Conservation (phyloP, 2,797 vertebrate genomes). For the Acanthurus tractus region DNA sequence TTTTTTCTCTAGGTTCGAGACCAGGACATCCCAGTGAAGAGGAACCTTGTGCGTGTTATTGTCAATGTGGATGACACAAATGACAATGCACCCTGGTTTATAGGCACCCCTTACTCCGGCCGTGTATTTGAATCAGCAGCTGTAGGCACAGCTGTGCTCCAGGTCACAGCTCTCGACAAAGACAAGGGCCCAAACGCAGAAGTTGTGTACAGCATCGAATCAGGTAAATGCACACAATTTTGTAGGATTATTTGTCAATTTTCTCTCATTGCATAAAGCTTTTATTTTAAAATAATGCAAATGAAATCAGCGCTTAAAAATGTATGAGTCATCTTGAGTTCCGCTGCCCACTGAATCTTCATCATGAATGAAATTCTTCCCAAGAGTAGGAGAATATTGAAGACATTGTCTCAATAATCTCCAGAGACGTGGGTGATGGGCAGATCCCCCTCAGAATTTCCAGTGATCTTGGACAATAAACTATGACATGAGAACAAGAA, state of each 20-base stretch:
- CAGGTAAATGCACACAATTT: conserved; percentile 85
- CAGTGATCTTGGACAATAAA: conserved; percentile 80
- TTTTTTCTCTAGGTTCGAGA: conserved; percentile 90
- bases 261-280: conserved; percentile 36
- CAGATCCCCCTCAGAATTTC: conserved; percentile 79
- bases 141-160: conserved; percentile 91
- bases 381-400: conserved; percentile 66
- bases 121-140: conserved; percentile 94
- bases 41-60: conserved; percentile 93
- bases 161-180: conserved; percentile 95
- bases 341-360: conserved; percentile 69
- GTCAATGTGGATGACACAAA: conserved; percentile 94
- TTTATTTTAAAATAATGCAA: conserved; percentile 53
- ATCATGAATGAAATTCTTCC: conserved; percentile 83
- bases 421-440: conserved; percentile 77
- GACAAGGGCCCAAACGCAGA: conserved; percentile 97
- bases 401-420: conserved; percentile 68
- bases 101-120: conserved; percentile 90
- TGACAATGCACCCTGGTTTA: conserved; percentile 96
- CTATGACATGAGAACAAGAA: conserved; percentile 76
- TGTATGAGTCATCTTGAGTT: conserved; percentile 76
- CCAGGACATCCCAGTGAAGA: conserved; percentile 97
- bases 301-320: conserved; percentile 67
- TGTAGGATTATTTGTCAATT: conserved; percentile 15
- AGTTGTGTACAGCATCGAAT: conserved; percentile 94